phyloP scores from a whole-genome alignment of 53 echinoderm and acorn worm species.

The Paracentrotus lividus region DNA sequence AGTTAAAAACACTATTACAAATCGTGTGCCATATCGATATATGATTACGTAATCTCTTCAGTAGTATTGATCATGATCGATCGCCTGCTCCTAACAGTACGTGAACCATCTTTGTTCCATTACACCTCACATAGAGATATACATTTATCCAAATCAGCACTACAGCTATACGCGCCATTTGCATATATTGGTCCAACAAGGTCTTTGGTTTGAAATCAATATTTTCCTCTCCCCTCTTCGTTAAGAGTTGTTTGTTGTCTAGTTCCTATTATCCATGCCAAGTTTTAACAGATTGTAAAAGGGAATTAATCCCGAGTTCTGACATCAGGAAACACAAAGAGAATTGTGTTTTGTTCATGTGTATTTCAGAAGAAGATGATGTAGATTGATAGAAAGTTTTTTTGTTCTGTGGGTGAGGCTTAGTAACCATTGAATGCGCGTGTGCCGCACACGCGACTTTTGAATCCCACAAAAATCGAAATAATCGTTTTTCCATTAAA shows the following conservation, averaged over 20 bases:
- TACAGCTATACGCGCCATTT: slow-evolving; percentile 6
- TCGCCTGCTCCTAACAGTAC: not conserved
- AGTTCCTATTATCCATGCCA: slow-evolving; percentile 24
- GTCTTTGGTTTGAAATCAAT: slow-evolving; percentile 53
- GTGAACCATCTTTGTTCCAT: not conserved
- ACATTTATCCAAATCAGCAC: not conserved
- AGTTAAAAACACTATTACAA: slow-evolving; percentile 63
- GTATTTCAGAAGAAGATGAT: slow-evolving; percentile 28
- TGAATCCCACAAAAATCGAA: not conserved
- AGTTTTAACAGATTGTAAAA: slow-evolving; percentile 60
- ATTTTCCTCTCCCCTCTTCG: slow-evolving; percentile 62
- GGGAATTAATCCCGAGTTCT: slow-evolving; percentile 26
- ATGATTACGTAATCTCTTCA: slow-evolving; percentile 60
- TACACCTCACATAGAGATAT: not conserved
- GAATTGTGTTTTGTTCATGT: slow-evolving; percentile 47
- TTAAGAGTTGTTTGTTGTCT: slow-evolving; percentile 58
- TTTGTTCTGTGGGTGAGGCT: not conserved
- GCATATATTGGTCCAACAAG: slow-evolving; percentile 74
- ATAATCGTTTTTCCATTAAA: not conserved
- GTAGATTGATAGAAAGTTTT: not conserved
- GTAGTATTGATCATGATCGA: slow-evolving; percentile 37
- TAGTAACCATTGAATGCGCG: slow-evolving; percentile 15
- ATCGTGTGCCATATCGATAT: slow-evolving; percentile 59
- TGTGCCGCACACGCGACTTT: slow-evolving; percentile 65
- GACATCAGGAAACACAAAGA: slow-evolving; percentile 52